Evolutionary conservation across 1,140 invertebrate genomes (phyloP).

Genomic region (Drosophila orena): DNA sequence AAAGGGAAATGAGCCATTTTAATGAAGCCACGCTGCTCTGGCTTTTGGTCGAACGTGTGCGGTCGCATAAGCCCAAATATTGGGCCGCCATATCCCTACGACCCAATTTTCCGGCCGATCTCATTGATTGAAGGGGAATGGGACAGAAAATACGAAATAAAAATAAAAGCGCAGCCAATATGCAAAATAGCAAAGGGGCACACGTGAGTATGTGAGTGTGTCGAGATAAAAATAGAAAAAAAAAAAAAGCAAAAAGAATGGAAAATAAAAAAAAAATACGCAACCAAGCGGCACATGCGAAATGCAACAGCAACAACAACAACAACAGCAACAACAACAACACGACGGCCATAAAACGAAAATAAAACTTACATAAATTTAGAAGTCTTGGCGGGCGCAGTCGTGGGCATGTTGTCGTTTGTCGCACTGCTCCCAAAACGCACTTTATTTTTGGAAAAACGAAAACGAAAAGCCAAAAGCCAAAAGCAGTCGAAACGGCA

Average conservation of each 20-base stretch:
- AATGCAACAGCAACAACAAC: constrained; percentile 49
- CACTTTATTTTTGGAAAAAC: constrained; percentile 78
- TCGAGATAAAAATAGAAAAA: constrained; percentile 45
- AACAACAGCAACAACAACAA: constrained; percentile 32
- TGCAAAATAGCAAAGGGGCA: constrained; percentile 41
- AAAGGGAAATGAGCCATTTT: constrained; percentile 28
- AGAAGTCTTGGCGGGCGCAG: constrained; percentile 47
- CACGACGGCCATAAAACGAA: constrained; percentile 72
- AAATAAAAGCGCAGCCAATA: constrained; percentile 34
- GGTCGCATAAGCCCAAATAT: constrained; percentile 10
- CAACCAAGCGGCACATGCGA: constrained; percentile 55
- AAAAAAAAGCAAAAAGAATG: constrained; percentile 14
- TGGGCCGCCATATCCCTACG: constrained; percentile 23
- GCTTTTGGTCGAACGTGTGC: constrained; percentile 12
- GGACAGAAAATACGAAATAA: constrained; percentile 1
- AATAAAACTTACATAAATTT: constrained; percentile 84
- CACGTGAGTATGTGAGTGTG: constrained; percentile 31
- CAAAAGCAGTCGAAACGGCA: constrained; percentile 8
- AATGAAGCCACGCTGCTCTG: constrained; percentile 23
- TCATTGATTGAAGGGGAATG: constrained; percentile 28
- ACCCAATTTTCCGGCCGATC: constrained; percentile 26
- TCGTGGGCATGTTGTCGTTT: constrained; percentile 54
- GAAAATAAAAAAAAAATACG: constrained; percentile 16
- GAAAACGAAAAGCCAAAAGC: constrained; percentile 11
- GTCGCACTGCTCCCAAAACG: constrained; percentile 77